Evolutionary conservation across 2,113 vertebrate genomes (phyloP), one percentile per base, ranked within the genome.

Genomic region (Nyctereutes procyonoides): DNA sequence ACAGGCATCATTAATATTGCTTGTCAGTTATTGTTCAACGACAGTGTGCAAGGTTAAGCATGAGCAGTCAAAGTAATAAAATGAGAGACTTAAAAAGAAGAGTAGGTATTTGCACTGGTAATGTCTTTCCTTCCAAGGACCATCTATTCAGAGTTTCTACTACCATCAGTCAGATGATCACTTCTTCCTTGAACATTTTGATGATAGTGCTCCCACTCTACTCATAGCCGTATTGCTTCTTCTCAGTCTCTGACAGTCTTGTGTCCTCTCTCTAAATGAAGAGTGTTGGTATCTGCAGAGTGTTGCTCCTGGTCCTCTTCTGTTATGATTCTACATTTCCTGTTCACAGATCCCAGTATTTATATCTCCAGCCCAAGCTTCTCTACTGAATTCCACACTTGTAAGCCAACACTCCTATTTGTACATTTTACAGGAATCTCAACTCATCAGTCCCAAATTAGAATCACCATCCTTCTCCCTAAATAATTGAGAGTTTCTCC

Each of bases 1-100:
- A 95, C 3, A 91, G 24, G 55, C 56, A 80, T 88, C 88, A 15
- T 88, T 93, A 91, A 94, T 81, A 95, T 53, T 69, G 63, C 63
- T 92, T 94, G 77, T 74, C 85, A 91, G 85, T 94, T 94, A 93
- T 60, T 94, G 79, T 95, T 90, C 65, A 53, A 74, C 48, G 81
- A 48, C 69, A 32, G 9, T 85, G 81, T 77, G 24, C 92, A 94
- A 83, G 53, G 58, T 60, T 69, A 81, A 55, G 73, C 82, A 56
- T 55, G 67, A 94, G 48, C 28, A 14, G 73, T 58, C 71, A 84
- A 85, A 88, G 85, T 28, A 71, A 71, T 56, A 71, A 67, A 69
- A 56, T 43, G 58, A 86, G 86, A 80, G 12, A 58, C 79, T 55
- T 11, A 58, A 85, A 88, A 60, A 38, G 76, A 77, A 0, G 2